These are phyloP conservation scores for Eulemur macaco DNA, from an alignment of 2,113 vertebrate species.

Conservation along the genomic window DNA sequence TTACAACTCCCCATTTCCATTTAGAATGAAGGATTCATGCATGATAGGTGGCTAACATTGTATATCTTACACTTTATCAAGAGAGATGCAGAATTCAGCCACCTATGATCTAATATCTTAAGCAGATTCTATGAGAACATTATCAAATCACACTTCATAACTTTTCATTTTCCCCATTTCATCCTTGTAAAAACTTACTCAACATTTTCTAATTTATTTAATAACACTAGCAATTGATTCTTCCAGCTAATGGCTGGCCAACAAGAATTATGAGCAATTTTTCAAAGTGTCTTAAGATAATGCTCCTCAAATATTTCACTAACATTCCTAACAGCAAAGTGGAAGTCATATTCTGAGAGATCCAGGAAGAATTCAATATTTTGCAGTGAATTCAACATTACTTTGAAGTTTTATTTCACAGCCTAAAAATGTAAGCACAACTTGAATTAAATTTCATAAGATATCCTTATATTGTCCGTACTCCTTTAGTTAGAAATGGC, in stretches of 20 bases:
- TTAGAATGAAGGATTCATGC: background rate
- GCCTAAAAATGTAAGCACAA: background rate
- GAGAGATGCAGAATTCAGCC: background rate
- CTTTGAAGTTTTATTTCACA: background rate
- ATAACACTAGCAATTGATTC: background rate
- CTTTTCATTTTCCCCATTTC: background rate
- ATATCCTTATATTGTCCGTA: background rate
- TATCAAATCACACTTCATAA: background rate
- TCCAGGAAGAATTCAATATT: background rate
- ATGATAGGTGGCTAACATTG: background rate
- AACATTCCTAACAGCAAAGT: background rate
- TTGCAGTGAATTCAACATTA: background rate
- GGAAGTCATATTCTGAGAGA: background rate
- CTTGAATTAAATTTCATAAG: background rate
- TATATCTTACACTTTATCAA: background rate
- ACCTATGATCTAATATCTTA: background rate
- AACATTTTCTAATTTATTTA: background rate
- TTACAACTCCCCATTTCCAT: background rate
- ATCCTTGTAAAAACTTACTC: background rate
- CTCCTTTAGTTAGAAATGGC: background rate
- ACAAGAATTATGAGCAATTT: background rate
- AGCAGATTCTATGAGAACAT: background rate
- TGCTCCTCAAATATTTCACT: background rate
- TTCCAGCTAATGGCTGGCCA: background rate
- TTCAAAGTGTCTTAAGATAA: background rate